Base-by-base conservation (phyloP, 2,888 invertebrate genomes). In the Falcaria lacertinaria region DNA sequence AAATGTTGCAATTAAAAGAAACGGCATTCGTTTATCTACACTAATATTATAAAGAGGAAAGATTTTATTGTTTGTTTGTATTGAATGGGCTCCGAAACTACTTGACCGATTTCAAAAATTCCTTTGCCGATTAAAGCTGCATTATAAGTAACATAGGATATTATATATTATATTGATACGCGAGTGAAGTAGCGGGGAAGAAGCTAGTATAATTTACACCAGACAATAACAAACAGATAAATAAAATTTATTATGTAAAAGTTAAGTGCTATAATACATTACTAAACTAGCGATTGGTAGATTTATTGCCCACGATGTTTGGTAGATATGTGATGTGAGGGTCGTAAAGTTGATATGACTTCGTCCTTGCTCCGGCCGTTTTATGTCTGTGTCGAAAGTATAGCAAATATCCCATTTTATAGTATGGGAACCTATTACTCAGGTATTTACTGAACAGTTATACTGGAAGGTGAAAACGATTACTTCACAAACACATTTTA, bases 211-310 rank as follows among this genome's bases (percentile, higher is more conserved):
- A n/a, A n/a, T n/a, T n/a, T n/a, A n/a, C n/a, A n/a, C n/a, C n/a
- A n/a, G n/a, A n/a, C 38, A 37, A 14, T 40, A 34, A 41, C 38
- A 47, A 41, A 41, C 44, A 54, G 5, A 19, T 19, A 19, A 19
- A 19, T 19, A 19, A 19, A 5, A 4, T 5, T 4, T 19, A 2
- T 28, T 3, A 28, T 11, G 11, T 11, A 11, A 1, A 28, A 7
- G 11, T 28, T 28, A 28, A 28, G 28, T 28, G 28, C 7, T 8
- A 28, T 28, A 25, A 28, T 11, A 28, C 28, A 28, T 28, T 28
- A 28, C 28, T 28, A 8, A 28, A 28, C 7, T 11, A 11, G 28
- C 28, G 3, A 28, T 28, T 28, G 25, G 25, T 25, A 11, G 11
- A 28, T 28, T 8, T 11, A 28, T 28, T 28, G 11, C 28, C 28